Evolutionary conservation across 1,140 invertebrate species (phyloP).

Genomic region (Trissolcus basalis): DNA sequence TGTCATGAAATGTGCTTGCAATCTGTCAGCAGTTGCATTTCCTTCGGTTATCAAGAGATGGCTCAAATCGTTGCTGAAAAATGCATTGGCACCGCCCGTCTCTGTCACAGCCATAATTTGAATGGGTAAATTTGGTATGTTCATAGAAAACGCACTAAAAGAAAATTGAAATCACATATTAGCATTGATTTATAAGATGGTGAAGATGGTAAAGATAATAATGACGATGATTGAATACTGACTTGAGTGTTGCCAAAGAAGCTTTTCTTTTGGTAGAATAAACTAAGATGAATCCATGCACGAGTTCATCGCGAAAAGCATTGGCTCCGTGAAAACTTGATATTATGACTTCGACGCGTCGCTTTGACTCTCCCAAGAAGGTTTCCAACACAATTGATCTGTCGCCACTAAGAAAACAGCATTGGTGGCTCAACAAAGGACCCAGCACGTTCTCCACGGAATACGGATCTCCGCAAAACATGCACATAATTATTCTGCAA

Average conservation of each 20-base stretch:
- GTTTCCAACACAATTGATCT: slow-evolving; percentile 93
- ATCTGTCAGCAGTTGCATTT: slow-evolving; percentile 91
- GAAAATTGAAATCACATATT: slow-evolving; percentile 15
- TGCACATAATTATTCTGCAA: slow-evolving; percentile 93
- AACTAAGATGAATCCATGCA: slow-evolving; percentile 96
- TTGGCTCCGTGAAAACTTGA: slow-evolving; percentile 96
- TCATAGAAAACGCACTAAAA: slow-evolving; percentile 92
- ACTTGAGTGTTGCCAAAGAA: slow-evolving; percentile 94
- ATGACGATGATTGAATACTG: slow-evolving; percentile 71
- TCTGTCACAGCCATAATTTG: slow-evolving; percentile 96
- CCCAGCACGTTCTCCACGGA: slow-evolving; percentile 92
- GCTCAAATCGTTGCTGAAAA: slow-evolving; percentile 92
- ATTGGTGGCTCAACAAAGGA: slow-evolving; percentile 91
- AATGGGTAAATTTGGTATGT: slow-evolving; percentile 95
- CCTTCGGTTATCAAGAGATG: slow-evolving; percentile 95
- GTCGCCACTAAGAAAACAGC: slow-evolving; percentile 90
- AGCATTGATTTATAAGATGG: background rate
- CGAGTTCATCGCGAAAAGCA: slow-evolving; percentile 92
- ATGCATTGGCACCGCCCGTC: slow-evolving; percentile 88
- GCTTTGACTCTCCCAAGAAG: slow-evolving; percentile 91
- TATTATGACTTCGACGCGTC: slow-evolving; percentile 93
- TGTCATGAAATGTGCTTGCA: slow-evolving; percentile 95
- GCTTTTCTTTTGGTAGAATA: slow-evolving; percentile 97
- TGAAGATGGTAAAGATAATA: no score
- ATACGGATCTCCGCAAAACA: slow-evolving; percentile 97